These are phyloP conservation scores for Stratiomys singularior DNA, from an alignment of 2,888 invertebrate genomes.

Conservation along the genomic window DNA sequence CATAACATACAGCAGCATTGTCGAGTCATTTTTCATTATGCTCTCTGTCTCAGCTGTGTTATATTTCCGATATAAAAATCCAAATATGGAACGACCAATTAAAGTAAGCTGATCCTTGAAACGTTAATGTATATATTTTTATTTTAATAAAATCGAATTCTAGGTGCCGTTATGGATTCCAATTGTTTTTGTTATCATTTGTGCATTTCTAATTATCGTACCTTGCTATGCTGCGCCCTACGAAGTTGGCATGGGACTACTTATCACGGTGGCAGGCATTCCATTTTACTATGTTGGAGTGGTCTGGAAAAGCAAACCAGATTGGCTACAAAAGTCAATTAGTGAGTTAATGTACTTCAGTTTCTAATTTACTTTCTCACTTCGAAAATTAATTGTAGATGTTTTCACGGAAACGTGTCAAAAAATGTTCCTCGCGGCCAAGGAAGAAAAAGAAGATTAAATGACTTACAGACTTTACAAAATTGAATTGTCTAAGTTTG, in stretches of 20 bases:
- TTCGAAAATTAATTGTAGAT: conserved; percentile 55
- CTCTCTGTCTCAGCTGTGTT: conserved; percentile 86
- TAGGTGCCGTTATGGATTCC: conserved; percentile 81
- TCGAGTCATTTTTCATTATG: conserved; percentile 92
- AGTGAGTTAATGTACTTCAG: conserved; percentile 68
- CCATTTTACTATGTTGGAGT: conserved; percentile 84
- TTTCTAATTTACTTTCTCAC: conserved; percentile 5
- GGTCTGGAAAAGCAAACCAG: conserved; percentile 74
- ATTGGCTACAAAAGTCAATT: conserved; percentile 69
- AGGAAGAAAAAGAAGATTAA: conserved; percentile 71
- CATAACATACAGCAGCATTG: conserved; percentile 91
- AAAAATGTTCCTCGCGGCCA: conserved; percentile 77
- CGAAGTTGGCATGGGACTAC: conserved; percentile 80
- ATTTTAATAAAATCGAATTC: conserved; percentile 3
- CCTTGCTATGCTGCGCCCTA: conserved; percentile 82
- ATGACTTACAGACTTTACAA: neutral
- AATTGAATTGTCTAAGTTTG: neutral
- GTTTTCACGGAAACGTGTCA: conserved; percentile 60
- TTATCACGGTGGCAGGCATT: conserved; percentile 84
- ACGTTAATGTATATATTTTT: neutral
- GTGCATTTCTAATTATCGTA: conserved; percentile 80
- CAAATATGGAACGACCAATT: conserved; percentile 84
- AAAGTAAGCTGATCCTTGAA: conserved; percentile 69
- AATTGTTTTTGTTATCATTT: conserved; percentile 78
- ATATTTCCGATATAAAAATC: conserved; percentile 83